phyloP scores from a whole-genome alignment of 2,797 vertebrate species.

The Schizothorax lantsangensis region DNA sequence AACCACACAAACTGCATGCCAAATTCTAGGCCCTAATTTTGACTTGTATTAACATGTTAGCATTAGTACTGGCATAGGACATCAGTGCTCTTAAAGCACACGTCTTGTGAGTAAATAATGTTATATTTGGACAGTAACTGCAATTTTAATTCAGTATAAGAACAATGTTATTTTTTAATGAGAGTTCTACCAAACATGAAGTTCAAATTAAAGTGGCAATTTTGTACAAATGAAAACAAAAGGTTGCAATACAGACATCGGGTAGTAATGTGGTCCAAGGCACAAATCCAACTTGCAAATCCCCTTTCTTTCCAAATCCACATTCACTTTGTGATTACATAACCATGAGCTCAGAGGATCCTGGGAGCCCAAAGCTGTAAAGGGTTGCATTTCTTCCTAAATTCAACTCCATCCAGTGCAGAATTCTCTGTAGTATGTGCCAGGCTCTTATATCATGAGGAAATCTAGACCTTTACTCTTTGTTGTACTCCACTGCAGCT shows the following conservation, averaged over 20 bases:
- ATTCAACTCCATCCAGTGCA: slow-evolving; percentile 48
- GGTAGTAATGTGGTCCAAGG: background rate
- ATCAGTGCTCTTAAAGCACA: background rate
- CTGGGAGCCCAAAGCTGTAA: slow-evolving; percentile 53
- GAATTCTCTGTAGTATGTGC: slow-evolving; percentile 52
- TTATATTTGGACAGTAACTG: background rate
- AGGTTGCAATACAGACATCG: background rate
- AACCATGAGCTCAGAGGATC: slow-evolving; percentile 72
- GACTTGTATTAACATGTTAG: background rate
- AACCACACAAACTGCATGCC: background rate
- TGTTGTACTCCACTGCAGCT: slow-evolving; percentile 5
- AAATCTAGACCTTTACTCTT: slow-evolving; percentile 55
- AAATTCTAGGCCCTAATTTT: background rate
- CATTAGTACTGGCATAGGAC: background rate
- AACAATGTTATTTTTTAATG: background rate
- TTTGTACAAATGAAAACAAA: background rate
- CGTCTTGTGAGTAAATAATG: background rate
- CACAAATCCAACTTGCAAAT: slow-evolving; percentile 1
- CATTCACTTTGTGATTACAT: slow-evolving; percentile 70
- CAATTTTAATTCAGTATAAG: background rate
- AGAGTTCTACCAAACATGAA: background rate
- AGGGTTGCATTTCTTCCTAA: slow-evolving; percentile 55
- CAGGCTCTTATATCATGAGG: slow-evolving; percentile 36
- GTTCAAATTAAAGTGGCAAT: background rate
- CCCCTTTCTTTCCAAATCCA: slow-evolving; percentile 23